Evolutionary conservation across 1,140 invertebrate genomes (phyloP).

Genomic region (Zaprionus gabonicus): DNA sequence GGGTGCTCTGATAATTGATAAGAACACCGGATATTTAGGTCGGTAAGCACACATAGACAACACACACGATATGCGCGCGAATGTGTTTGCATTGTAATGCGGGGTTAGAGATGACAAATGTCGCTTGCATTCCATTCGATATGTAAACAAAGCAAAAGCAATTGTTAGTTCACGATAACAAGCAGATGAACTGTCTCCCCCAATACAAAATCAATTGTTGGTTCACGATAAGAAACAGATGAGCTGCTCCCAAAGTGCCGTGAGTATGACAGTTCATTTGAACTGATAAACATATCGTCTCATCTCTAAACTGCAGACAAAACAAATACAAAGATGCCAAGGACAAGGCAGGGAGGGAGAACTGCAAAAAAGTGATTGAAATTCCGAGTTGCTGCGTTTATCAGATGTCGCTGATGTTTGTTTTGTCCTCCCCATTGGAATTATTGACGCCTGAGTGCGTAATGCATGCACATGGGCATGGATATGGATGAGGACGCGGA

Average conservation of each 20-base stretch:
- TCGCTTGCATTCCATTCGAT: neutral
- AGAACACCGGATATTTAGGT: slow-evolving; percentile 42
- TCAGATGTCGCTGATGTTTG: slow-evolving; percentile 33
- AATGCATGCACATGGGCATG: slow-evolving; percentile 1
- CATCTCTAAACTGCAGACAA: slow-evolving; percentile 4
- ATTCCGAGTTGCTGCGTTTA: slow-evolving; percentile 31
- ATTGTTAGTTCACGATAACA: neutral
- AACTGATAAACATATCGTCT: neutral
- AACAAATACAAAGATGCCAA: neutral
- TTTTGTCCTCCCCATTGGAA: neutral
- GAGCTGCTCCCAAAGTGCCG: neutral
- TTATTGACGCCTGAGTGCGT: slow-evolving; percentile 30
- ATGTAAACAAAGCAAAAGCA: neutral
- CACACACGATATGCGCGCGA: neutral
- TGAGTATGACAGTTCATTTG: neutral
- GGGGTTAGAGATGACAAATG: neutral
- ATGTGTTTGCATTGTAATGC: neutral
- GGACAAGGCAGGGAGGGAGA: neutral
- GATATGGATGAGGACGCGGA: neutral
- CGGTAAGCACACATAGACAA: slow-evolving; percentile 12
- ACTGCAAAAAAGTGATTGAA: slow-evolving; percentile 32
- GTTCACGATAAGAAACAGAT: neutral
- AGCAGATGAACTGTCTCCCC: neutral
- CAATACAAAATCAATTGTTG: no score
- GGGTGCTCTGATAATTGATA: slow-evolving; percentile 41